A percentile compares a stretch with the other conserved stretches of the same genome.
Conservation (phyloP, 1,140 invertebrate genomes). For the Philotrypesis tridentata region DNA sequence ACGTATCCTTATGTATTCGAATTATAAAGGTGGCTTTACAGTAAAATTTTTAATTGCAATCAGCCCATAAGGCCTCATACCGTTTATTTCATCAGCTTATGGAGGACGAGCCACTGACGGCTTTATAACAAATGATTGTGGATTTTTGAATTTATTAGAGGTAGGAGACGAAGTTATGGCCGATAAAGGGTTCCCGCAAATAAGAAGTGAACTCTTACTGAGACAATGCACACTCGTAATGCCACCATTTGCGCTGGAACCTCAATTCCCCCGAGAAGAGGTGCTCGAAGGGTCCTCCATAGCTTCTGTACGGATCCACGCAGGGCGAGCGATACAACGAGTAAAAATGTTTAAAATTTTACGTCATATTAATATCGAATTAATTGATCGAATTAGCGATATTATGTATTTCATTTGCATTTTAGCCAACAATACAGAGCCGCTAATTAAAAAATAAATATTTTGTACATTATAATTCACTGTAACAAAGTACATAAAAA, state of each 20-base stretch:
- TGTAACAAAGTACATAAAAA: no score
- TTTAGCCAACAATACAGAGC: no score
- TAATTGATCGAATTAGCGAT: no score
- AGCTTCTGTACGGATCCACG: no score
- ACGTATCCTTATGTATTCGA: slow-evolving; percentile 43
- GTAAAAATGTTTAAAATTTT: no score
- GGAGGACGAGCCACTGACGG: slow-evolving; percentile 37
- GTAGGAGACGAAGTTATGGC: slow-evolving; percentile 59
- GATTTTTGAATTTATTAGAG: slow-evolving; percentile 55
- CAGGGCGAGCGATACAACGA: no score
- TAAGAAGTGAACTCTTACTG: slow-evolving; percentile 32
- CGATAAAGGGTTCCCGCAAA: slow-evolving; percentile 57
- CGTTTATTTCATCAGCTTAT: slow-evolving; percentile 22
- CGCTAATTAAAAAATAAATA: no score
- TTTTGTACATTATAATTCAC: no score
- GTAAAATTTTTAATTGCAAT: slow-evolving; percentile 47
- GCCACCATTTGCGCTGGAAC: slow-evolving; percentile 52
- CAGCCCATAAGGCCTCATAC: background rate
- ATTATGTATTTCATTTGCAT: no score
- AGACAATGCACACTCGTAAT: slow-evolving; percentile 49
- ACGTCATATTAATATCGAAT: no score
- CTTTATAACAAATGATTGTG: slow-evolving; percentile 48
- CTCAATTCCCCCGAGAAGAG: slow-evolving; percentile 52
- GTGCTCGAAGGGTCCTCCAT: no score
- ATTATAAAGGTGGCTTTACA: slow-evolving; percentile 43